phyloP scores from a whole-genome alignment of 2,888 invertebrate species.

The Galeruca laticollis region DNA sequence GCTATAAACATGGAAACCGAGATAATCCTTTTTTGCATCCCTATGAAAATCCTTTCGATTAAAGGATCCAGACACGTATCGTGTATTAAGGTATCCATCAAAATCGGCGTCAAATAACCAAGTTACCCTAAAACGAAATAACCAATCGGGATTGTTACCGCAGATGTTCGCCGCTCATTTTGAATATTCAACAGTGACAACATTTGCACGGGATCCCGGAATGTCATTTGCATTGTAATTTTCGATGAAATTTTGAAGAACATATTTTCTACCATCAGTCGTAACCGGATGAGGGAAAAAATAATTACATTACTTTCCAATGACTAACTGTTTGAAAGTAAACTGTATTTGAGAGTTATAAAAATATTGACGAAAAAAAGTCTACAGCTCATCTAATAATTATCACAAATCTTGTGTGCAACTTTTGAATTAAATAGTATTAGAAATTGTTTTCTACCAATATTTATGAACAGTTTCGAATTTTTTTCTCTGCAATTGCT shows the following conservation, averaged over 20 bases:
- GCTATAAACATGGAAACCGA: too few relatives aligned
- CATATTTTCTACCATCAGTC: conserved; percentile 21
- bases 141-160: conserved; percentile 62
- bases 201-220: conserved; percentile 40
- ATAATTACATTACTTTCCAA: too few relatives aligned
- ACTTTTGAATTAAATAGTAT: too few relatives aligned
- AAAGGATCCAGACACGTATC: conserved; percentile 17
- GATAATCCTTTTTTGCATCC: background rate
- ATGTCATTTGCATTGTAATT: conserved; percentile 46
- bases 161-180: conserved; percentile 58
- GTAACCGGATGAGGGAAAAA: conserved; percentile 7
- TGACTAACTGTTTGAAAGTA: too few relatives aligned
- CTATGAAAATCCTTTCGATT: conserved; percentile 8
- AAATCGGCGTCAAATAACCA: conserved; percentile 57
- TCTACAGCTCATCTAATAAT: too few relatives aligned
- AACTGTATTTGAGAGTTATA: too few relatives aligned
- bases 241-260: conserved; percentile 31
- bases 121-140: conserved; percentile 60
- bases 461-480: too few relatives aligned
- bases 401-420: too few relatives aligned
- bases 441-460: too few relatives aligned
- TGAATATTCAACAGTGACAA: conserved; percentile 54
- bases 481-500: too few relatives aligned
- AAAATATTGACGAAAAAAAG: too few relatives aligned
- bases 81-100: conserved; percentile 47